Base-by-base conservation (phyloP, 2,888 invertebrate genomes). In the Archips crataeganus region DNA sequence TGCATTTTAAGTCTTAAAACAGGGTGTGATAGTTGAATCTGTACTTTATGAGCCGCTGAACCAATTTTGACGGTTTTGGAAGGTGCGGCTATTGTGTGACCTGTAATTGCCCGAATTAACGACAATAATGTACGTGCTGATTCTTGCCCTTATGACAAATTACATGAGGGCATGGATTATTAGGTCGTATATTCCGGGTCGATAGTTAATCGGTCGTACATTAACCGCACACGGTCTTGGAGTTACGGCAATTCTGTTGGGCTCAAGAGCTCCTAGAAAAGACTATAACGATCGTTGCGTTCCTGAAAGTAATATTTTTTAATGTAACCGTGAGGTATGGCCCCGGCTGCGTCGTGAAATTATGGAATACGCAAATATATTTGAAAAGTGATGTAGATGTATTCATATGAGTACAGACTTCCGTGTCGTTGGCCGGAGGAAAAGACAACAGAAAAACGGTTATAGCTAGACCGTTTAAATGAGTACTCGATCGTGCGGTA, bases 21-120 rank as follows among this genome's bases (percentile, higher is more conserved):
- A 49, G 49, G 32, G 57, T 57, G 32, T 57, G 57, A 57, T 57
- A 54, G 10, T 32, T 32, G 23, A 57, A 57, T 57, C 32, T 57
- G 45, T 45, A 3, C 39, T 49, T n/a, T 2, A 45, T 10, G 49
- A 49, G 49, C 54, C 8, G 23, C 15, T 54, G 54, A 49, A 54
- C 54, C 54, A 23, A 8, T 49, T 49, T 49, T 15, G 51, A 54
- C 32, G 11, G 3, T 57, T 11, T 32, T 57, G 10, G 10, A 15
- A 23, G 23, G 23, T 23, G 23, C 23, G 23, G 23, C 23, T 23
- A 23, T 23, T 23, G 23, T 23, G 23, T 23, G 23, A 23, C 23
- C 23, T 23, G 23, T 23, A 23, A 23, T 23, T 23, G 23, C 1
- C 23, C 0, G 23, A 23, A 23, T 23, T 23, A 23, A 23, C 23